Conservation (phyloP, 2,113 vertebrate species). For the Plestiodon gilberti region DNA sequence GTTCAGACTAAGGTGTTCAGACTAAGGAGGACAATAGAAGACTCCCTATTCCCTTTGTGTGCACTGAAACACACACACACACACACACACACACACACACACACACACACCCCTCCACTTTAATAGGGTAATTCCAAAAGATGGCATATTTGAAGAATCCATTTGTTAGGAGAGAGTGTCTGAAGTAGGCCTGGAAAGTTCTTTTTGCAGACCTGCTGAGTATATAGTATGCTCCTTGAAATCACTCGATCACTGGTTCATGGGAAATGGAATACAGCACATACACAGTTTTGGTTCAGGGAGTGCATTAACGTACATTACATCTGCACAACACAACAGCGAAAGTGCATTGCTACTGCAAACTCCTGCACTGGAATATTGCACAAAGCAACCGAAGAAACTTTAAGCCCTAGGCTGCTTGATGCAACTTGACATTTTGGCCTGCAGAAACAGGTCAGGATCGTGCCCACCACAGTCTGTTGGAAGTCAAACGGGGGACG, state of each 20-base stretch:
- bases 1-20: not conserved
- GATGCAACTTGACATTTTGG: not conserved
- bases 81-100: too few relatives aligned
- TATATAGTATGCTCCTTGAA: too few relatives aligned
- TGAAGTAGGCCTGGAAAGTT: not conserved
- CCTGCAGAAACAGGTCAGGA: slow-evolving; percentile 4
- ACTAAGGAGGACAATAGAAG: not conserved
- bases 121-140: not conserved
- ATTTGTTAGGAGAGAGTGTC: too few relatives aligned
- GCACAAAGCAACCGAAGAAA: not conserved
- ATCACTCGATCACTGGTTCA: too few relatives aligned
- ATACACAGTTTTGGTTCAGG: too few relatives aligned
- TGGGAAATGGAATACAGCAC: too few relatives aligned
- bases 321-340: too few relatives aligned
- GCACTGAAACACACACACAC: not conserved
- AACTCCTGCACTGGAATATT: too few relatives aligned
- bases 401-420: too few relatives aligned
- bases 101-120: not conserved
- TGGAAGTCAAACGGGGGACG: too few relatives aligned
- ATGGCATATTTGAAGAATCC: not conserved
- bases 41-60: not conserved
- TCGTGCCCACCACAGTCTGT: slow-evolving; percentile 12
- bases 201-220: not conserved
- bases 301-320: too few relatives aligned
- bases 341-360: too few relatives aligned